Base-by-base conservation (phyloP, 2,888 invertebrate genomes). In the Agonopterix alstromeriana region DNA sequence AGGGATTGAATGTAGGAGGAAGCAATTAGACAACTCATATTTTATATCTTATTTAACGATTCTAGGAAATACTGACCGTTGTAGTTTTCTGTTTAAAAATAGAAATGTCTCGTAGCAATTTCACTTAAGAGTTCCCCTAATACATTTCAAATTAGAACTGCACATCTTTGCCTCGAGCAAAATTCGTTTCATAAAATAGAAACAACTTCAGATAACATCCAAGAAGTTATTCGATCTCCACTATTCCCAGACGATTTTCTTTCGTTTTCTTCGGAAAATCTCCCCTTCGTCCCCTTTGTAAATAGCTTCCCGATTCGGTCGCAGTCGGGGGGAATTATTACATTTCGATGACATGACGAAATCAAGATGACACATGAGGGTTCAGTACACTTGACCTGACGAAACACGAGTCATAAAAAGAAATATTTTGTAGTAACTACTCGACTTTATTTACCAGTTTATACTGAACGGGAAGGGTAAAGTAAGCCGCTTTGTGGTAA, bases 291-390 rank as follows among this genome's bases (percentile, higher is more conserved):
- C 65, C 50, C 63, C 71, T 73, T 81, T 82, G 81, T 82, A 79
- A 82, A 84, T 82, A 82, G 77, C 77, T 76, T 76, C 74, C 70
- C 73, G 70, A 82, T 74, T 67, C 64, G 59, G 57, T 60, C 60
- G 67, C 65, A 9, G 35, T 44, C 9, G 61, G 69, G 78, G 78
- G 80, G 76, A 77, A 80, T 82, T 85, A 87, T 83, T 84, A 77
- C 82, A 77, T 84, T 85, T 83, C 77, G 84, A 86, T 87, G 86
- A 87, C 85, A 83, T 71, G 81, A 77, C 80, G 78, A 81, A 85
- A 83, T 77, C 70, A 62, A 75, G 77, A 78, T 75, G 82, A 76
- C 77, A 73, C 62, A 62, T 64, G 41, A 41, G 41, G 41, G 41
- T 41, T 10, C 41, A 10, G 65, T 58, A 53, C 65, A 65, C 74